Conservation (phyloP, 2,797 vertebrate genomes). For the Catamblyrhynchus diadema region DNA sequence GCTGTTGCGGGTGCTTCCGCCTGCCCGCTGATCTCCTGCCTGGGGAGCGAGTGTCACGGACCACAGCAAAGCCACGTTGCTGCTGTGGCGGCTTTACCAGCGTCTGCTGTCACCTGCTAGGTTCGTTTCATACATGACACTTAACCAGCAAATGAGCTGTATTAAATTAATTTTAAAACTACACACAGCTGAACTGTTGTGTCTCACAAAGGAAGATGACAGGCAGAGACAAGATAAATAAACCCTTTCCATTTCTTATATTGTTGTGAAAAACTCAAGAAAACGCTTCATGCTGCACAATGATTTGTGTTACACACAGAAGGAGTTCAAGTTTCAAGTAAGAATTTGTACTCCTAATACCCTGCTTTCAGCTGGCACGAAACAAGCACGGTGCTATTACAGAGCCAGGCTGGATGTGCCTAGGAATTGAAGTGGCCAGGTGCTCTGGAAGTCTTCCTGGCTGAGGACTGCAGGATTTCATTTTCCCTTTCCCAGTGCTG, state of each 20-base stretch:
- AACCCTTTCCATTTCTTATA: not conserved
- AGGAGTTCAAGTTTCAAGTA: not conserved
- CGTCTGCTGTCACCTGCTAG: not conserved
- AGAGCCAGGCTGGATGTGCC: not conserved
- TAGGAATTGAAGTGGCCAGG: not conserved
- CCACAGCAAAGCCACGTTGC: not conserved
- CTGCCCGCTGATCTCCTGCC: not conserved
- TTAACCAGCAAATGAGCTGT: not conserved
- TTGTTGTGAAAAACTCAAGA: not conserved
- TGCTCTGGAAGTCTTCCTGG: not conserved
- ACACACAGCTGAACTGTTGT: not conserved
- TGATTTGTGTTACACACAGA: not conserved
- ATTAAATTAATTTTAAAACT: not conserved
- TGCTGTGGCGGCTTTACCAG: not conserved
- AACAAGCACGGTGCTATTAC: accelerated
- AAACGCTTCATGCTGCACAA: accelerated
- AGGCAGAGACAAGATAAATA: not conserved
- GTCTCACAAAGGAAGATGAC: not conserved
- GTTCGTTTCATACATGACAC: not conserved
- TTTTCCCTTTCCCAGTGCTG: not conserved
- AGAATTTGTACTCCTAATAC: not conserved
- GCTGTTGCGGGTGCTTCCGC: accelerated
- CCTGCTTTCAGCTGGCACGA: not conserved
- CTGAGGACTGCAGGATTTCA: not conserved
- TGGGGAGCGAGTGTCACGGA: not conserved